Evolutionary conservation across 2,113 vertebrate genomes (phyloP).

Genomic region (Herpetotheres cachinnans): DNA sequence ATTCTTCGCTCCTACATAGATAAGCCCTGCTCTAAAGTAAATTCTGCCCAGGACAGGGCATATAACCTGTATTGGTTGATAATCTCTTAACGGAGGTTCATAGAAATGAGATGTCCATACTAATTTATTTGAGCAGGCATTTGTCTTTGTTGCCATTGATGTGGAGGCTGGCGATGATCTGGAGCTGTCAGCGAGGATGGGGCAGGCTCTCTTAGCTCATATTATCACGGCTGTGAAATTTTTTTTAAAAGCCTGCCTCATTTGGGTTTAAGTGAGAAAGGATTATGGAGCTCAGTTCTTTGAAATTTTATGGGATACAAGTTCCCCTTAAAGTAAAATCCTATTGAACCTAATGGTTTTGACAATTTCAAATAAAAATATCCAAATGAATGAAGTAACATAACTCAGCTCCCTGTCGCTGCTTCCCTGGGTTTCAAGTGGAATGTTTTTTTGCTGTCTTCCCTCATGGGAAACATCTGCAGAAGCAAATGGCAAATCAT

Average conservation of each 20-base stretch:
- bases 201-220: not conserved
- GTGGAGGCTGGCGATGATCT: not conserved
- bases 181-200: not conserved
- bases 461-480: conserved; percentile 56
- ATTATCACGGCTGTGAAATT: not conserved
- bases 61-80: not conserved
- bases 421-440: conserved; percentile 17
- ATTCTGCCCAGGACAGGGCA: not conserved
- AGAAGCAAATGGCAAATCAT: conserved; percentile 22
- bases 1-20: not conserved
- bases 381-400: not conserved
- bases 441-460: conserved; percentile 4
- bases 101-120: not conserved
- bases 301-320: not conserved
- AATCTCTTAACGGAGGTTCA: not conserved
- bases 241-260: not conserved
- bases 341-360: not conserved
- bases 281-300: not conserved
- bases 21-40: not conserved
- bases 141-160: not conserved
- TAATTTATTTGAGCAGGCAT: not conserved
- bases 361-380: not conserved
- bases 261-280: not conserved
- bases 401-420: not conserved
- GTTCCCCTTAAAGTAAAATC: not conserved